phyloP scores from a whole-genome alignment of 35 echinoderm and acorn worm species.

The Patiria miniata region DNA sequence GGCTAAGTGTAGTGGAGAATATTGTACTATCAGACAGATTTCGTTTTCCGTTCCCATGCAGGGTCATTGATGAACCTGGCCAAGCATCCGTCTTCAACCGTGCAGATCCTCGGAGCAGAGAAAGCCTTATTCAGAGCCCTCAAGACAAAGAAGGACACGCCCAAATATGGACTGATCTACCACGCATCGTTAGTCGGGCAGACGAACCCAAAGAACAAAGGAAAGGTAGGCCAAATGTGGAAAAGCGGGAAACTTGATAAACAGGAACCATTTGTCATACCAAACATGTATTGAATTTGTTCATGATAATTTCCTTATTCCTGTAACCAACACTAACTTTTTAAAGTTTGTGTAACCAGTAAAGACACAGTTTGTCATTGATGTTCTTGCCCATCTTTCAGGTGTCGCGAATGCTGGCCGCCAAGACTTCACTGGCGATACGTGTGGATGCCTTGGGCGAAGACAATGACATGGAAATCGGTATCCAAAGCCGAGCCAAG shows the following conservation, averaged over 20 bases:
- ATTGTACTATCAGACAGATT: too few relatives aligned
- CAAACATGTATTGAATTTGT: too few relatives aligned
- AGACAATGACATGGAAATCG: constrained; percentile 79
- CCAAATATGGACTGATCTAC: constrained; percentile 99
- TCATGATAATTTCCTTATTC: not conserved
- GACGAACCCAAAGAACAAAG: constrained; percentile 89
- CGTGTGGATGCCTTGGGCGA: constrained; percentile 91
- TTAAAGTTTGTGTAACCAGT: too few relatives aligned
- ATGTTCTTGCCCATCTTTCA: constrained; percentile 6
- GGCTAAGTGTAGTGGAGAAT: too few relatives aligned
- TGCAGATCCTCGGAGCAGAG: constrained; percentile 98
- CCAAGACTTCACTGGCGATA: constrained; percentile 88
- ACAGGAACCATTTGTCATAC: too few relatives aligned
- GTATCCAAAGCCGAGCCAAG: constrained; percentile 87
- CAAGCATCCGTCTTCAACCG: constrained; percentile 96
- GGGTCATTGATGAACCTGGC: constrained; percentile 98
- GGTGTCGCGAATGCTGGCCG: constrained; percentile 97
- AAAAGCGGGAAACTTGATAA: too few relatives aligned
- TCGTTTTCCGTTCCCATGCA: not conserved
- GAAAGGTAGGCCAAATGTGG: constrained; percentile 60
- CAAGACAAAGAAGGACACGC: constrained; percentile 96
- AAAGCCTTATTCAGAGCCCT: constrained; percentile 95
- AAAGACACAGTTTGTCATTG: too few relatives aligned
- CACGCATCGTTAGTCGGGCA: constrained; percentile 94
- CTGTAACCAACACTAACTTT: too few relatives aligned